Evolutionary conservation across 1,140 invertebrate genomes (phyloP), one percentile per base, ranked within the genome.

Genomic region (Pentalonia nigronervosa): DNA sequence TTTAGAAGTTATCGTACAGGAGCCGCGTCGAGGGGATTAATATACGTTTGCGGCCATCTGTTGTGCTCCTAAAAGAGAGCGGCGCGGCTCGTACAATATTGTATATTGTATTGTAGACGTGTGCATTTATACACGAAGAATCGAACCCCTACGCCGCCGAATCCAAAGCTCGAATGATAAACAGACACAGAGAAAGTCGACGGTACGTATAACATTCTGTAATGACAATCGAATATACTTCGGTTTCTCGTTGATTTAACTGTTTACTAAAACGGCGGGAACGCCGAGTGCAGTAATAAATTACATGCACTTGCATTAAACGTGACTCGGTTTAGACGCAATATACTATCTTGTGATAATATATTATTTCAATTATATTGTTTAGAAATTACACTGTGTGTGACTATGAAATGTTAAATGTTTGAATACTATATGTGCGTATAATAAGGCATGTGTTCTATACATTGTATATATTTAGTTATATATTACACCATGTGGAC

Each of bases 201-300:
- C 90, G 23, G 21, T 67, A 45, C 41, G 41, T 41, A 89, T 41
- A 41, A 41, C 88, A 41, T 56, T 56, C 50, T 53, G 88, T 14
- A 36, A 89, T 41, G 88, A 89, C 48, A 89, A 56, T 56, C 88
- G 34, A 56, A 50, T 41, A 53, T 48, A 47, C n/a, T 36, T 89
- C 87, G 87, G 88, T 89, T 89, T 89, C 50, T 89, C 88, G 56
- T 89, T 89, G 88, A 89, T 89, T 56, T 89, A 89, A 9, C 88
- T 25, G 88, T 89, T 89, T 56, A 14, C 50, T 6, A 17, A 89
- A 89, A n/a, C 6, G n/a, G 7, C 21, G 87, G 21, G 25, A 89
- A 56, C 87, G 41, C 41, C 41, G 41, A 41, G 41, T 4, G 4
- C 2, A 8, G 48, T 56, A 56, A 89, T 56, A 89, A 89, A 89